Percentiles rank a stretch among this genome's conserved stretches.
Evolutionary conservation across 2,888 invertebrate genomes (phyloP).

Genomic region (Operophtera brumata): DNA sequence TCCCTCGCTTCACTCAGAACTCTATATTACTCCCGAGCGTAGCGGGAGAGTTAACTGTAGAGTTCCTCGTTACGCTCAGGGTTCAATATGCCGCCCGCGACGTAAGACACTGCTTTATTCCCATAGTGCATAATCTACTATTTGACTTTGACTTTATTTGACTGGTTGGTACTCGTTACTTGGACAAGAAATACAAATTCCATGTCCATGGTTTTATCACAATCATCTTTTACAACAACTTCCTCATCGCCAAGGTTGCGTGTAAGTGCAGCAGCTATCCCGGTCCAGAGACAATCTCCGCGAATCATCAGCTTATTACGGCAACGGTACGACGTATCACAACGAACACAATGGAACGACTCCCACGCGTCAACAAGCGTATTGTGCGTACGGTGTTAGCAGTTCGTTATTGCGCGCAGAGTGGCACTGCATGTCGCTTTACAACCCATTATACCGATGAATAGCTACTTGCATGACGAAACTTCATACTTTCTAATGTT

Average conservation of each 20-base stretch:
- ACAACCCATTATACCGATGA: slow-evolving; percentile 61
- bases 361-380: slow-evolving; percentile 61
- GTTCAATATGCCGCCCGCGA: no score
- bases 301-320: slow-evolving; percentile 39
- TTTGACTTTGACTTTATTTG: no score
- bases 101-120: no score
- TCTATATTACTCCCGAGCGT: no score
- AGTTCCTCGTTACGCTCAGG: no score
- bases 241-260: slow-evolving; percentile 17
- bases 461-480: slow-evolving; percentile 63
- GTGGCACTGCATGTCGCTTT: slow-evolving; percentile 43
- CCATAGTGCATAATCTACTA: no score
- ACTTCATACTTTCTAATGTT: slow-evolving; percentile 69
- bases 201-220: background rate
- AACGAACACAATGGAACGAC: slow-evolving; percentile 51
- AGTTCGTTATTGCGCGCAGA: slow-evolving; percentile 54
- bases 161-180: background rate
- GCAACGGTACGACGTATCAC: slow-evolving; percentile 38
- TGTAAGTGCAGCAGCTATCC: slow-evolving; percentile 29
- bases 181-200: background rate
- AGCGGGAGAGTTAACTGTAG: no score
- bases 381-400: slow-evolving; percentile 49
- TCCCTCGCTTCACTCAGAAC: no score
- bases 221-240: background rate
- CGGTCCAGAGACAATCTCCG: slow-evolving; percentile 28